Base-by-base conservation (phyloP, 2,113 vertebrate species). In the Callipepla californica region DNA sequence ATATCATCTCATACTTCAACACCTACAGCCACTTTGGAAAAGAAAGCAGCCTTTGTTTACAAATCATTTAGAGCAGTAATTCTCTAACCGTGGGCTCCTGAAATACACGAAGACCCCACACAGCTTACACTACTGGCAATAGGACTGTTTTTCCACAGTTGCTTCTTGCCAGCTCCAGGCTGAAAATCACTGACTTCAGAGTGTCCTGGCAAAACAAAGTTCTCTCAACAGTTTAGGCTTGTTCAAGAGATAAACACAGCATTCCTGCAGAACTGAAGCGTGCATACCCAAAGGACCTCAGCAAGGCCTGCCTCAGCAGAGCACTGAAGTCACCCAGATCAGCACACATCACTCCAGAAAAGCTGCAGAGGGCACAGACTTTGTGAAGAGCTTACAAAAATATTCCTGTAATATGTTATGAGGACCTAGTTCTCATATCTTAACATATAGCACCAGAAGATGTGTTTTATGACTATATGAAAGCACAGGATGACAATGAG, bases 41-140 rank as follows among this genome's bases (percentile, higher is more conserved):
- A 66, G 18, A 74, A 62, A 89, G 36, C 28, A 87, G 72, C 11
- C 23, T n/a, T 78, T 45, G 67, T 63, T 85, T 85, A 89, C 21
- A 93, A 87, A 89, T 70, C 22, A 77, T 47, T 93, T 82, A 70
- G 50, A 90, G 38, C 68, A 85, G 47, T 59, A 77, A 83, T 83
- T 91, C 93, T 80, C 79, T 77, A 85, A 80, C 32, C 80, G 59
- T 36, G 61, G 77, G 72, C 85, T 93, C 80, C 73, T 32, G 18
- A 88, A 90, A 93, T 90, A 61, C 65, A 59, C 47, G 80, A 91
- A 95, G 87, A 63, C 51, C 57, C 47, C 68, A 88, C n/a, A 8
- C 69, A 96, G 83, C 26, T 88, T 83, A 63, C 90, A 72, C 76
- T 68, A 70, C 3, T 93, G 80, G 82, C 88, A 95, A 75, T n/a